Percentiles rank a stretch among this genome's conserved stretches.
Evolutionary conservation across 1,140 invertebrate species (phyloP).

Genomic region (Brachionus angularis): DNA sequence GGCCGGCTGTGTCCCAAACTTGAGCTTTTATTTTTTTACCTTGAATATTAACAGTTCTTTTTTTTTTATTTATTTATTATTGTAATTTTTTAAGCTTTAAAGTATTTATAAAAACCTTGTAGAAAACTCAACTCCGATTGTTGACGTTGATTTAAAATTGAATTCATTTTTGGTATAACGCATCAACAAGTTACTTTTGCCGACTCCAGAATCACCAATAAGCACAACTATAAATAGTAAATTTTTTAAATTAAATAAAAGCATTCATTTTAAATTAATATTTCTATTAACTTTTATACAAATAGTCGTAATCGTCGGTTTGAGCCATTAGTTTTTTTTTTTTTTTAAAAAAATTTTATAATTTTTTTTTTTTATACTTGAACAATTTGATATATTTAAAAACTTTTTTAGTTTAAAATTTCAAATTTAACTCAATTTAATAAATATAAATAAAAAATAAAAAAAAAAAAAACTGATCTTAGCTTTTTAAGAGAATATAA

Average conservation of each 20-base stretch:
- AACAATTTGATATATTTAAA: too few relatives aligned
- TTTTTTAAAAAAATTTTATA: too few relatives aligned
- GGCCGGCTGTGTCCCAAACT: constrained; percentile 98
- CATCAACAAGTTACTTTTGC: constrained; percentile 97
- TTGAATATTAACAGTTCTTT: constrained; percentile 61
- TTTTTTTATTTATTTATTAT: constrained; percentile 47
- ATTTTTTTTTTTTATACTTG: too few relatives aligned
- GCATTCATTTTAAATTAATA: too few relatives aligned
- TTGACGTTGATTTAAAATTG: constrained; percentile 99
- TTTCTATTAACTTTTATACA: not conserved
- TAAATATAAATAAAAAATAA: not conserved
- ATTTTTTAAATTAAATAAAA: too few relatives aligned
- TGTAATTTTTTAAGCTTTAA: not conserved
- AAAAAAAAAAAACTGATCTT: constrained; percentile 8
- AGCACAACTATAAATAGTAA: constrained; percentile 79
- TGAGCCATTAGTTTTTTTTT: too few relatives aligned
- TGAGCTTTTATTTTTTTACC: constrained; percentile 69
- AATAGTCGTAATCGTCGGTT: constrained; percentile 9
- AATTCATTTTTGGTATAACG: constrained; percentile 99
- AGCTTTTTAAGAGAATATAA: not conserved
- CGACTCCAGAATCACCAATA: constrained; percentile 98
- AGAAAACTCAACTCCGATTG: constrained; percentile 99
- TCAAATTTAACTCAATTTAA: not conserved
- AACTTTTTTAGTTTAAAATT: not conserved
- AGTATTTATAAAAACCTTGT: too few relatives aligned